phyloP scores from a whole-genome alignment of 2,113 vertebrate genomes.

The Lontra canadensis region DNA sequence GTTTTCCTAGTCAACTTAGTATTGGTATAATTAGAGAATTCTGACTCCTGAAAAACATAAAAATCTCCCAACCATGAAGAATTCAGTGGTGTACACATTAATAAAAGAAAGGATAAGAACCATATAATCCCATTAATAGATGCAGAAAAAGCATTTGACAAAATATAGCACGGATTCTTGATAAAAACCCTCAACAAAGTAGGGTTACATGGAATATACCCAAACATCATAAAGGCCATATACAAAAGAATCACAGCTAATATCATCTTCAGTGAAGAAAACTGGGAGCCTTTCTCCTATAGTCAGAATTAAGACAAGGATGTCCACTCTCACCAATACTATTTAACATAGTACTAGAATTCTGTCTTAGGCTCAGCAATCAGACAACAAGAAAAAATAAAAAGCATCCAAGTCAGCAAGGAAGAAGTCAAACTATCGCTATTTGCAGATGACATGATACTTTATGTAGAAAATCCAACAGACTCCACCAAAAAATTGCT shows the following conservation, averaged over 20 bases:
- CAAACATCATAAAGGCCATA: background rate
- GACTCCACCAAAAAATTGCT: background rate
- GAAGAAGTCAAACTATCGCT: background rate
- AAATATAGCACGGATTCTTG: background rate
- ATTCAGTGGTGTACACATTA: background rate
- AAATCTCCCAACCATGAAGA: background rate
- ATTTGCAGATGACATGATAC: background rate
- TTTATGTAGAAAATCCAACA: background rate
- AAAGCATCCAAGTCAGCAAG: background rate
- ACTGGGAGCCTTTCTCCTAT: background rate
- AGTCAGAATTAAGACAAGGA: background rate
- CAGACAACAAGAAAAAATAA: background rate
- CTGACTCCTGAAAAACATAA: background rate
- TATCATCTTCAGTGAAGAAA: background rate
- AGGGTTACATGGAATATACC: background rate
- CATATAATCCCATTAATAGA: background rate
- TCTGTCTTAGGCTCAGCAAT: background rate
- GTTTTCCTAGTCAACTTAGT: background rate
- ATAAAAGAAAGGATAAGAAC: background rate
- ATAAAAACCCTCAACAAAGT: background rate
- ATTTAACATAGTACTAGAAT: background rate
- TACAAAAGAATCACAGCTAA: background rate
- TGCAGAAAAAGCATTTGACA: background rate
- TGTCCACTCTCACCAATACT: background rate
- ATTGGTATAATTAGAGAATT: constrained; percentile 3